These are phyloP conservation scores for Paratilapia polleni DNA, from an alignment of 2,113 vertebrate species.

Conservation along the genomic window DNA sequence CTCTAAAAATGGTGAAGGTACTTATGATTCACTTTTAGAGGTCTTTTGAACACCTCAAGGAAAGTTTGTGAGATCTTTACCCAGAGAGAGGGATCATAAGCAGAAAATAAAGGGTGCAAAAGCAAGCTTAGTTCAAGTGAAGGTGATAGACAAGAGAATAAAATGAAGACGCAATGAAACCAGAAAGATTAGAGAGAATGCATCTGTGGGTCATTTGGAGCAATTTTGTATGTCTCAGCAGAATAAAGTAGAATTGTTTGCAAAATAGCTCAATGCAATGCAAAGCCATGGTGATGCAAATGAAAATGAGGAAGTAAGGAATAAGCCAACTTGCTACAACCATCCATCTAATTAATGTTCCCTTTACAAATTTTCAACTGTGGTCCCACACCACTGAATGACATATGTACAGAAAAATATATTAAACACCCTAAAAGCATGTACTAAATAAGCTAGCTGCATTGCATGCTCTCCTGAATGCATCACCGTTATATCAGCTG, in stretches of 20 bases:
- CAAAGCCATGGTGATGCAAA: slow-evolving; percentile 32
- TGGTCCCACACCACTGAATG: not conserved
- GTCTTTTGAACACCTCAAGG: not conserved
- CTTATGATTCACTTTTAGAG: not conserved
- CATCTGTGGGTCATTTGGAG: not conserved
- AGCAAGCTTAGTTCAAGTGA: not conserved
- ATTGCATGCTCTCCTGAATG: not conserved
- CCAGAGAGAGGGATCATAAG: not conserved
- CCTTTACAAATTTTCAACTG: not conserved
- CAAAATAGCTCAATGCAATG: slow-evolving; percentile 23
- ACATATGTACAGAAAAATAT: slow-evolving; percentile 3
- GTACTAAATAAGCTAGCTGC: not conserved
- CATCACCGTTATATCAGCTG: not conserved
- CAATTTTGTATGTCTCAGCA: slow-evolving; percentile 5
- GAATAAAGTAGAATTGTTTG: not conserved
- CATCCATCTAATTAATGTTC: not conserved
- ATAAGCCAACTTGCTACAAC: not conserved
- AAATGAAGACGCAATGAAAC: not conserved
- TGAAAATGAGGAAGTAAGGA: slow-evolving; percentile 22
- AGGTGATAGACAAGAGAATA: not conserved
- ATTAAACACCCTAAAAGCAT: not conserved
- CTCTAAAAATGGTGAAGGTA: not conserved
- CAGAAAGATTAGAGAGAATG: not conserved
- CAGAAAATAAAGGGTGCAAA: not conserved
- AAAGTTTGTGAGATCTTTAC: not conserved